phyloP scores from a whole-genome alignment of 1,140 invertebrate species.

The Varroa destructor region DNA sequence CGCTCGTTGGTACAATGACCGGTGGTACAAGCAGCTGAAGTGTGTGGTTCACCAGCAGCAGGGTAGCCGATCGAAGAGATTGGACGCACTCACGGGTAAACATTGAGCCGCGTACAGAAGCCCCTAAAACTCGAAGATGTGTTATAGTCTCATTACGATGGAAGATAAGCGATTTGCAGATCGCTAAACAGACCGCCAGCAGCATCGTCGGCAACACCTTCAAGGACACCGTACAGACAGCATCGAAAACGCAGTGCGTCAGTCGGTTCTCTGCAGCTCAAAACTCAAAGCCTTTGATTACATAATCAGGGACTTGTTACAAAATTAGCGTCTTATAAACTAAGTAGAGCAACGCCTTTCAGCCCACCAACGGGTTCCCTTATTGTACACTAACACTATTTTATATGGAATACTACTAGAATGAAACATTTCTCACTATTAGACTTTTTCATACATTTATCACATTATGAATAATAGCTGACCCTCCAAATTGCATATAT shows the following conservation, averaged over 20 bases:
- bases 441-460: too few species aligned
- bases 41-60: not conserved
- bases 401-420: too few species aligned
- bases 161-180: slow-evolving; percentile 20
- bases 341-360: too few species aligned
- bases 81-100: slow-evolving; percentile 9
- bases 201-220: slow-evolving; percentile 16
- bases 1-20: not conserved
- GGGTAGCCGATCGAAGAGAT: slow-evolving; percentile 5
- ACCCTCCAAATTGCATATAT: too few species aligned
- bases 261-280: too few species aligned
- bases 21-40: slow-evolving; percentile 18
- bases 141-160: not conserved
- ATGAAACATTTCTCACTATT: too few species aligned
- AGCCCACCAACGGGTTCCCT: too few species aligned
- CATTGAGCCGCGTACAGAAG: not conserved
- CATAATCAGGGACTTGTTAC: too few species aligned
- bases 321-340: too few species aligned
- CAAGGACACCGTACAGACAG: not conserved
- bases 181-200: not conserved
- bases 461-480: too few species aligned
- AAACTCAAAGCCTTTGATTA: not conserved
- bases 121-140: not conserved
- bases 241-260: not conserved
- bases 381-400: too few species aligned